Evolutionary conservation across 2,888 invertebrate species (phyloP), one percentile per base, ranked within the genome.

Genomic region (Disparrhopalites patrizii): DNA sequence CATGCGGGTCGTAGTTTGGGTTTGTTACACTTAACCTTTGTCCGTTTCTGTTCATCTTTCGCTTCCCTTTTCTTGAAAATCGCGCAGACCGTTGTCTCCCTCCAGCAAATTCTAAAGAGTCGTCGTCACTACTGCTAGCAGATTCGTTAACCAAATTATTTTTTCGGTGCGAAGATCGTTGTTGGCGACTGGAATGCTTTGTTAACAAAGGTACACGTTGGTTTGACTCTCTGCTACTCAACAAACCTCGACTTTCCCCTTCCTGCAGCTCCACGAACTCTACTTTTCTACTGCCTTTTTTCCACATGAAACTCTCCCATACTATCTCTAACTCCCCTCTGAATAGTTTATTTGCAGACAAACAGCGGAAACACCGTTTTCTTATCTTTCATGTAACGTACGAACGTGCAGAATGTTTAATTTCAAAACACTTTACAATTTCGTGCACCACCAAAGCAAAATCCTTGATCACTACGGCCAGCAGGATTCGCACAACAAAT

Each of bases 1-100:
- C 36, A n/a, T n/a, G n/a, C n/a, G n/a, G n/a, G n/a, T n/a, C n/a
- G 36, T 68, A 68, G 51, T 68, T 68, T 2, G 67, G 67, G 30
- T 68, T 68, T 20, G 58, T 64, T 25, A 60, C 51, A 54, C 64
- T 64, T 31, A 64, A 50, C 50, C 40, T 27, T 57, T 64, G 55
- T 28, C 5, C 43, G 43, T 43, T 43, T 7, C 57, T 31, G 8
- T 18, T 36, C 57, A 57, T 57, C 8, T 43, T 43, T n/a, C 20
- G 15, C n/a, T 4, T 10, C 43, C n/a, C 20, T n/a, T n/a, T 5
- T n/a, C 20, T 40, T 8, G 40, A 40, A 36, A 56, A 56, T 15
- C 56, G 56, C 13, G 47, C 20, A 4, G 50, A 7, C 30, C 60
- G 60, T 13, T 60, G n/a, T 31, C 31, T 28, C 5, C 31, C 60